Evolutionary conservation across 2,797 vertebrate species (phyloP), one percentile per base, ranked within the genome.

Genomic region (Danio albolineatus): DNA sequence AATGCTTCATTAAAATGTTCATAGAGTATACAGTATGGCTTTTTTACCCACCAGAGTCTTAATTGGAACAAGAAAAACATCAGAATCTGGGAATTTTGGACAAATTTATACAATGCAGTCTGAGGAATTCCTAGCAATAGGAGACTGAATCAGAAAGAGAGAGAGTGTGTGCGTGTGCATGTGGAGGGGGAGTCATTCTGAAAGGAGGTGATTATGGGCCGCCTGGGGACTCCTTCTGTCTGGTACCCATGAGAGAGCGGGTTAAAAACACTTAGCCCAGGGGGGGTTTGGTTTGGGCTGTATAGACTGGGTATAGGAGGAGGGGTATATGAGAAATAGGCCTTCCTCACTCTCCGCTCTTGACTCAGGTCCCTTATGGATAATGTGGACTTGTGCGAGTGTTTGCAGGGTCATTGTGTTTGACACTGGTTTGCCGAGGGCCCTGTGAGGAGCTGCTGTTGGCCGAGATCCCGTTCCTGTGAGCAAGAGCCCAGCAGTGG

Each of bases 231-330:
- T 87, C 87, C 82, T 91, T 92, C 92, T 91, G 91, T 93, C 90
- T 91, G 85, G 87, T 88, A 77, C 92, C 90, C 91, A 87, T 83
- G 93, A 91, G 91, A 90, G 86, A 90, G 82, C 85, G 91, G 92
- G 92, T 93, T 93, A 93, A 93, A 81, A 90, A 89, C 91, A 93
- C 91, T 93, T 93, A 92, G 91, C 93, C 92, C 80, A 66, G 76
- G 88, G 91, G 86, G 79, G 86, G 44, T 10, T 12, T 56, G 67
- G 70, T 51, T 56, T 16, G 36, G 74, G 38, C 41, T 10, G 28
- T 53, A 39, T 69, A 71, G 38, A 9, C 16, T 39, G 72, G 7
- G 6, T 19, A 61, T 44, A 17, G 13, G 21, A 6, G 2, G 17
- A 14, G 36, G 39, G 28, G 75, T 48, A 10, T 65, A 60, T 28